A percentile compares a stretch with the other conserved stretches of the same genome.
Conservation (phyloP, 1,140 invertebrate species). For the Aphaenogaster rudis region DNA sequence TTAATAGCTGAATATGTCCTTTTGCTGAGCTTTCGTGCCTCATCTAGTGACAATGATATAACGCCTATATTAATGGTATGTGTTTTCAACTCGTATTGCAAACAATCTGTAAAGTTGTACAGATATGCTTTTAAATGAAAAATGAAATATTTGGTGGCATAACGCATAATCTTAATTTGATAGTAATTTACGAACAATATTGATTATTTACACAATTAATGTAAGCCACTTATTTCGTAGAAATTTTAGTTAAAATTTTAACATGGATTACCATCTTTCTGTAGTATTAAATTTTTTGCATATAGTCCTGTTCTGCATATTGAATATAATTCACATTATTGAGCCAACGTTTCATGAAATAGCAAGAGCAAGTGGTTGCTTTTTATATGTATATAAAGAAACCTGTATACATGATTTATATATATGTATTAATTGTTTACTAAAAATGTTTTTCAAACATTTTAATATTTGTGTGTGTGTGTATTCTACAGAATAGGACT, state of each 20-base stretch:
- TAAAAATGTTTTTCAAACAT: not conserved
- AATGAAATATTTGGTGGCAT: constrained; percentile 46
- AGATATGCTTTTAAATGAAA: constrained; percentile 64
- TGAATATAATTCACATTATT: constrained; percentile 5
- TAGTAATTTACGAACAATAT: constrained; percentile 39
- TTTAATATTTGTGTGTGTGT: constrained; percentile 35
- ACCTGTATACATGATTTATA: not conserved
- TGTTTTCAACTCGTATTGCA: constrained; percentile 53
- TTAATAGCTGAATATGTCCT: constrained; percentile 51
- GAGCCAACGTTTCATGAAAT: constrained; percentile 14
- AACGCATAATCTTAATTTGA: constrained; percentile 47
- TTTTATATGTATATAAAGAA: not conserved
- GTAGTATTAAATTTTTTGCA: constrained; percentile 37
- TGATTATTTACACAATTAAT: constrained; percentile 55
- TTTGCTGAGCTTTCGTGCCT: constrained; percentile 44
- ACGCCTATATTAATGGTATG: constrained; percentile 41
- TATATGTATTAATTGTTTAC: not conserved
- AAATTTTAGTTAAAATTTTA: constrained; percentile 66
- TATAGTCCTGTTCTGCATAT: constrained; percentile 64
- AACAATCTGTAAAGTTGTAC: constrained; percentile 25
- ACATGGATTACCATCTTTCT: constrained; percentile 51
- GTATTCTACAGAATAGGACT: constrained; percentile 61
- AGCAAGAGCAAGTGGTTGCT: not conserved
- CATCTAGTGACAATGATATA: constrained; percentile 53
- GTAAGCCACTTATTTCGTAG: constrained; percentile 42